Base-by-base conservation (phyloP, 2,113 vertebrate species). In the Atrichornis clamosus region DNA sequence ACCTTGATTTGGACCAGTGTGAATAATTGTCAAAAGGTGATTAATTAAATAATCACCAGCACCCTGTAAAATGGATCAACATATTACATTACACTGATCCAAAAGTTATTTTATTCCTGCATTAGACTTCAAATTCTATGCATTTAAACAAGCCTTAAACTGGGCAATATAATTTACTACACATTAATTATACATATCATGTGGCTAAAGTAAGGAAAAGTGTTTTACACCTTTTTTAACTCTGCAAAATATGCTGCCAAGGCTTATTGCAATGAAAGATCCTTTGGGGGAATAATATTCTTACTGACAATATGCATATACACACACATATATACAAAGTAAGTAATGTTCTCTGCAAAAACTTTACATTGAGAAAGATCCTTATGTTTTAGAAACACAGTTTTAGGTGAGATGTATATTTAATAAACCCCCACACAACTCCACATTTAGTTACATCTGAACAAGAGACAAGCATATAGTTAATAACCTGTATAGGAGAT, bases 131-230 rank as follows among this genome's bases (percentile, higher is more conserved):
- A 92, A 97, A 98, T 97, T 96, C 98, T 97, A 98, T 98, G 98
- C 98, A 98, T 98, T 98, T 98, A 98, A 98, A 98, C 98, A 98
- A 98, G 98, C 98, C 87, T 98, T 98, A 98, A 98, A 95, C 97
- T 68, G 92, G 92, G 79, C 93, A 87, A 70, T 97, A 95, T 98
- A 98, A 98, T 98, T 98, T 97, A 97, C 96, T 97, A 85, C 82
- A 70, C 97, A 98, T 98, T 98, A 98, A 98, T 98, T 98, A 98
- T 98, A 98, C 97, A 98, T 97, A 93, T 83, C 23, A 13, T 60
- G 77, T 80, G 95, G 87, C 89, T 87, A 94, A 97, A 97, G 92
- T 97, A 95, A 93, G 93, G 67, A 94, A 90, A 97, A 97, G 35
- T 97, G 96, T 72, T 97, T 97, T 98, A 97, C 96, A 98, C 93